Evolutionary conservation across 2,888 invertebrate species (phyloP).

Genomic region (Camptogramma bilineatum): DNA sequence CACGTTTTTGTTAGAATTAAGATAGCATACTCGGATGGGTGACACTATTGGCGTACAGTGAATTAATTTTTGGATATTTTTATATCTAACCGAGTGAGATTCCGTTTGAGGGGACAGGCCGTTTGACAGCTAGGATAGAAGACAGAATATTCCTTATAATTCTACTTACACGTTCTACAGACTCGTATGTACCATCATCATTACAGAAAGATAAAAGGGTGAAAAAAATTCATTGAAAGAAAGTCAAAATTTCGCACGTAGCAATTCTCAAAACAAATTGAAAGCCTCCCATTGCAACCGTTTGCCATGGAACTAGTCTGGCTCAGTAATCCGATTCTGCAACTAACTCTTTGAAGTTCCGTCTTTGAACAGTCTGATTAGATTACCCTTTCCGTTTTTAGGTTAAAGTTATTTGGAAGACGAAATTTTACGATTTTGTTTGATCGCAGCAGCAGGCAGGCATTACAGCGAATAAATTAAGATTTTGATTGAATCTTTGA

Average conservation of each 20-base stretch:
- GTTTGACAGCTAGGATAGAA: no score
- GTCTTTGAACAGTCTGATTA: slow-evolving; percentile 40
- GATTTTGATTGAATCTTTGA: no score
- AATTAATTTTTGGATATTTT: no score
- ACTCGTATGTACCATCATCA: no score
- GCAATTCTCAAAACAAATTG: slow-evolving; percentile 8
- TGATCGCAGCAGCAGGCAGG: background rate
- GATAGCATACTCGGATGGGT: no score
- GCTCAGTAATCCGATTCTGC: slow-evolving; percentile 39
- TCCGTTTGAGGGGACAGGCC: no score
- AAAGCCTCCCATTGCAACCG: slow-evolving; percentile 9
- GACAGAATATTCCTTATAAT: no score
- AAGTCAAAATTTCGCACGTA: background rate
- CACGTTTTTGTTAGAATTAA: no score
- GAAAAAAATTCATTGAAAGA: background rate
- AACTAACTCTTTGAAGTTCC: slow-evolving; percentile 41
- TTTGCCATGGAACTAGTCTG: slow-evolving; percentile 13
- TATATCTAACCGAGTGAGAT: no score
- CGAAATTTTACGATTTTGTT: slow-evolving; percentile 5
- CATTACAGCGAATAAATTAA: background rate
- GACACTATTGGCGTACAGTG: no score
- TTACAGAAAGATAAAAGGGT: background rate
- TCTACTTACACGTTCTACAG: no score
- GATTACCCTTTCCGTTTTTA: slow-evolving; percentile 33
- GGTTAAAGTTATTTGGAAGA: slow-evolving; percentile 12